Percentiles rank a stretch among this genome's conserved stretches.
phyloP scores from a whole-genome alignment of 2,888 invertebrate genomes.

The Oxyteleia sp. region DNA sequence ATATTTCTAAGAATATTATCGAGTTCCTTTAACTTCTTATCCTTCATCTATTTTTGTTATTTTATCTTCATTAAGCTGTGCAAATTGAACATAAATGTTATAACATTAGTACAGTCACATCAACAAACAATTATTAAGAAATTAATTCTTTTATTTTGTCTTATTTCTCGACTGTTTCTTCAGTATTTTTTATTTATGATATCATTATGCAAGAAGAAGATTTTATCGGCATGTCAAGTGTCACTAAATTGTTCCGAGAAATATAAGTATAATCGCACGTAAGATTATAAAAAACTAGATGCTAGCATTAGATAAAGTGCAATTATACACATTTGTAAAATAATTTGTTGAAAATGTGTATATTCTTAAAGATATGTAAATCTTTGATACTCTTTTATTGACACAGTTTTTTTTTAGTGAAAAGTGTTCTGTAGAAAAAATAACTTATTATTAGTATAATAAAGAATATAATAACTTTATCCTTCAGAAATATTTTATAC shows the following conservation, averaged over 20 bases:
- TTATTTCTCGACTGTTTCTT: constrained; percentile 8
- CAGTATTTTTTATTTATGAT: constrained; percentile 24
- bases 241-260: constrained; percentile 44
- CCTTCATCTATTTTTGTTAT: too few species aligned
- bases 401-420: too few species aligned
- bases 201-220: constrained; percentile 39
- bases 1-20: too few species aligned
- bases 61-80: too few species aligned
- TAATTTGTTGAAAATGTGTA: not conserved
- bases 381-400: not conserved
- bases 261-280: constrained; percentile 9
- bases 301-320: constrained; percentile 25
- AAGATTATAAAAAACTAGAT: constrained; percentile 25
- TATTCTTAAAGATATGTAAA: not conserved
- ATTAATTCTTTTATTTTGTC: constrained; percentile 26
- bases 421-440: too few species aligned
- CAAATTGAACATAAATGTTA: not conserved
- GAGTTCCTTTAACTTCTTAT: too few species aligned
- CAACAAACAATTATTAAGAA: constrained; percentile 3
- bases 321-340: constrained; percentile 21
- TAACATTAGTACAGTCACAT: not conserved
- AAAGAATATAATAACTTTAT: too few species aligned
- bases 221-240: constrained; percentile 37
- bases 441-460: too few species aligned
- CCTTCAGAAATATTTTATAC: too few species aligned